Conservation (phyloP, 2,888 invertebrate species). For the Cerceris ruficornis region DNA sequence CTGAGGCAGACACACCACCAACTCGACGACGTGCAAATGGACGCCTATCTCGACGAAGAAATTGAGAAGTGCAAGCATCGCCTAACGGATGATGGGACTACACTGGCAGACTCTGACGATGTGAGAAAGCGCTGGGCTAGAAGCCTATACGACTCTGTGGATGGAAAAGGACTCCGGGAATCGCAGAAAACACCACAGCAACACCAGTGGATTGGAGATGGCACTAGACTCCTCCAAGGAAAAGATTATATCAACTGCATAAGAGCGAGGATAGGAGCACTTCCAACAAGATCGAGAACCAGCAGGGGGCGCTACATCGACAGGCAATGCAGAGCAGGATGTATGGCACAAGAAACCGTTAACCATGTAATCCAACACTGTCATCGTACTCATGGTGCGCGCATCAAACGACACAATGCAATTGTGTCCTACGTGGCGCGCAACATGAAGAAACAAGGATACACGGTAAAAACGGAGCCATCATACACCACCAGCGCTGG, state of each 20-base stretch:
- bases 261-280: no score
- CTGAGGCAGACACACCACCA: background rate
- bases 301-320: slow-evolving; percentile 58
- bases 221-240: no score
- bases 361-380: slow-evolving; percentile 72
- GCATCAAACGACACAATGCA: slow-evolving; percentile 71
- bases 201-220: slow-evolving; percentile 50
- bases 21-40: slow-evolving; percentile 7
- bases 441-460: no score
- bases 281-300: slow-evolving; percentile 67
- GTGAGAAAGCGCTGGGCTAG: slow-evolving; percentile 4
- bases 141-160: slow-evolving; percentile 5
- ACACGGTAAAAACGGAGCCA: no score
- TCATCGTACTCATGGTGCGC: slow-evolving; percentile 70
- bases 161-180: slow-evolving; percentile 10
- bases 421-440: no score
- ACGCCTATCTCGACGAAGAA: background rate
- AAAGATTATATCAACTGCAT: no score
- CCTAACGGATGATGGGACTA: background rate
- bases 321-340: slow-evolving; percentile 68
- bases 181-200: slow-evolving; percentile 13
- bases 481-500: no score
- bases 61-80: background rate
- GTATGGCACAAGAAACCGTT: slow-evolving; percentile 67
- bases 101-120: background rate